These are phyloP conservation scores for Drosophila paulistorum DNA, from an alignment of 1,140 invertebrate genomes.

Conservation along the genomic window DNA sequence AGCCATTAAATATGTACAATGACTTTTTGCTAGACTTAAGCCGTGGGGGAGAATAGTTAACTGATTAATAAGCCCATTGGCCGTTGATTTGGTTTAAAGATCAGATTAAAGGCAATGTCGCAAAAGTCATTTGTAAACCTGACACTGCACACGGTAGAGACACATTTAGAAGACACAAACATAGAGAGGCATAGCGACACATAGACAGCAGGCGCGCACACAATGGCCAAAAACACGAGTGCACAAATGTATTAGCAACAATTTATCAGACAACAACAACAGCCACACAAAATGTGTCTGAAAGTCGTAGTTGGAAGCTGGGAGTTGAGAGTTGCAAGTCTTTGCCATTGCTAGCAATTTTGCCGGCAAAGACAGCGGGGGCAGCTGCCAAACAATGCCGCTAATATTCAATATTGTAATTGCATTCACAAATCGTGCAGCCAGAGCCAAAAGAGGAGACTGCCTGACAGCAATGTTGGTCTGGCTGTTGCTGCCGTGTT, in stretches of 20 bases:
- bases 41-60: neutral
- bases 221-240: conserved; percentile 46
- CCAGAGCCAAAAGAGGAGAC: conserved; percentile 20
- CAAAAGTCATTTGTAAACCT: conserved; percentile 81
- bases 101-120: conserved; percentile 63
- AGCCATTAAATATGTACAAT: conserved; percentile 64
- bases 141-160: conserved; percentile 72
- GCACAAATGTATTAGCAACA: conserved; percentile 77
- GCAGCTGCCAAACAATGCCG: conserved; percentile 73
- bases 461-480: conserved; percentile 31
- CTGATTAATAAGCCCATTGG: conserved; percentile 68
- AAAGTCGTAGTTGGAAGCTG: neutral
- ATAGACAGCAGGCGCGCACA: conserved; percentile 8
- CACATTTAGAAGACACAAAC: neutral
- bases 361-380: conserved; percentile 67
- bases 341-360: conserved; percentile 30
- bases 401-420: conserved; percentile 82
- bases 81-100: conserved; percentile 37
- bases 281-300: conserved; percentile 49
- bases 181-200: neutral
- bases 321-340: neutral
- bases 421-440: conserved; percentile 77
- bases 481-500: conserved; percentile 2
- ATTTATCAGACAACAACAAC: conserved; percentile 57
- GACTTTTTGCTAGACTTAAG: conserved; percentile 44